Evolutionary conservation across 2,113 vertebrate genomes (phyloP).

Genomic region (Probosciger aterrimus): DNA sequence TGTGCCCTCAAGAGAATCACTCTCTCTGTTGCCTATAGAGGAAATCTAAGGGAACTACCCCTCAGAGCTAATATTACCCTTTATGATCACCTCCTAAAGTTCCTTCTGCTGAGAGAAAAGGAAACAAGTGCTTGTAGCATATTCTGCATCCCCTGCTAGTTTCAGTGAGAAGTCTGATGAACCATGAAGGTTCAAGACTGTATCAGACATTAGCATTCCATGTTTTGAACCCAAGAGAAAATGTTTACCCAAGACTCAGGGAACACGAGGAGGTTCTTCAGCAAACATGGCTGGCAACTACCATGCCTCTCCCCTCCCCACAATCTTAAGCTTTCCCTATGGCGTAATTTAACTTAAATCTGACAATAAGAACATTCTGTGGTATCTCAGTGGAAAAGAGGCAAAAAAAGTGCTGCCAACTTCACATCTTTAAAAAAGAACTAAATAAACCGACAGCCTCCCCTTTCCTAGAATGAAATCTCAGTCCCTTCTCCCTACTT

Average conservation of each 20-base stretch:
- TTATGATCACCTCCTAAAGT: not conserved
- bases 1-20: not conserved
- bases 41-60: not conserved
- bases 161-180: not conserved
- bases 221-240: not conserved
- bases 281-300: not conserved
- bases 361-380: not conserved
- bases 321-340: not conserved
- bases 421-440: not conserved
- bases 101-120: not conserved
- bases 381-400: not conserved
- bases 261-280: not conserved
- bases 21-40: not conserved
- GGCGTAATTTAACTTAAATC: not conserved
- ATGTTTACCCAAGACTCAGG: not conserved
- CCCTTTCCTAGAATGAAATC: not conserved
- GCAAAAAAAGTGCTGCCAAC: not conserved
- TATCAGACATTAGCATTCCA: not conserved
- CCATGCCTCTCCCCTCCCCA: not conserved
- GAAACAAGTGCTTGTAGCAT: not conserved
- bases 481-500: not conserved
- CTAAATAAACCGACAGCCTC: not conserved
- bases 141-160: not conserved
- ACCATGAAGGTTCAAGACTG: not conserved
- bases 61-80: not conserved